Conservation (phyloP, 2,888 invertebrate species). For the Tetragonisca angustula region DNA sequence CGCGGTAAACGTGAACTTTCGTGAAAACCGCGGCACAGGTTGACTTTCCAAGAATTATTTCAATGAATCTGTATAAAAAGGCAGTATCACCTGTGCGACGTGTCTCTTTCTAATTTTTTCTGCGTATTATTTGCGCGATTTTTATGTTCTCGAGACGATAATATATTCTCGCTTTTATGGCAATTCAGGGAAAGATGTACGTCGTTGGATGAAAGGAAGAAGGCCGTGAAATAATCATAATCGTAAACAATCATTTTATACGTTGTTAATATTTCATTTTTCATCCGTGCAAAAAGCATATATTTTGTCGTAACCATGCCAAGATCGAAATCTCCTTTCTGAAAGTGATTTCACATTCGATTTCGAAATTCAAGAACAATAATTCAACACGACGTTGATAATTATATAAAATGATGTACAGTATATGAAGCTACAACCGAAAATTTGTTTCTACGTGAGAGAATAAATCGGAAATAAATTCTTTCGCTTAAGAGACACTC, state of each 20-base stretch:
- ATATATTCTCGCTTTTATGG: not conserved
- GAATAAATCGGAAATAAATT: too few relatives aligned
- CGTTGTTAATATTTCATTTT: not conserved
- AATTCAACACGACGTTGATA: not conserved
- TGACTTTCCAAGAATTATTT: not conserved
- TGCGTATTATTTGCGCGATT: not conserved
- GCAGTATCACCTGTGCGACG: not conserved
- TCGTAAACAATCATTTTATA: not conserved
- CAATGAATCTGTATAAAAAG: not conserved
- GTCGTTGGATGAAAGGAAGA: not conserved
- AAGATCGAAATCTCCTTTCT: not conserved
- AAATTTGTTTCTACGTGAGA: too few relatives aligned
- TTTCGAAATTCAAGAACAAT: not conserved
- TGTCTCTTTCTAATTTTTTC: not conserved
- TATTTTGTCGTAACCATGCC: not conserved
- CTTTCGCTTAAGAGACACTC: too few relatives aligned
- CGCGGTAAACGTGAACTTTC: not conserved
- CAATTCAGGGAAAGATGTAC: not conserved
- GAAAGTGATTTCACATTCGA: not conserved
- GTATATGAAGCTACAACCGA: too few relatives aligned
- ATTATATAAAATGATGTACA: too few relatives aligned
- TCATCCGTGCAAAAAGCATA: too few relatives aligned
- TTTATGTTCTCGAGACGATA: not conserved
- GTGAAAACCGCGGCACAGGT: not conserved
- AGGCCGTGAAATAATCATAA: not conserved